These are phyloP conservation scores for Pteromalus puparum DNA, from an alignment of 1,140 invertebrate species.

Conservation along the genomic window DNA sequence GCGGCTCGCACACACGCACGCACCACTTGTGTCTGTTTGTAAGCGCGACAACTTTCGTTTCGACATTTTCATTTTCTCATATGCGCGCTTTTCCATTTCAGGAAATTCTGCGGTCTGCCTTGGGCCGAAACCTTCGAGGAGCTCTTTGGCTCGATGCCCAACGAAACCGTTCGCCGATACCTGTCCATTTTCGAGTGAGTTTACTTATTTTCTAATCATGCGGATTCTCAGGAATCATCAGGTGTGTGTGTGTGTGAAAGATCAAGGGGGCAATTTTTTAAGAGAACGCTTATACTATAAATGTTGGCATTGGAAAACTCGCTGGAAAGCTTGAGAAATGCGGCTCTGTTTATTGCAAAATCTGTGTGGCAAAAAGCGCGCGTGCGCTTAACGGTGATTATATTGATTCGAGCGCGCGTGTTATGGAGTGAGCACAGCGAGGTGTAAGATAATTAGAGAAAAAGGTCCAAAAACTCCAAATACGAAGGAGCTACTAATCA, in stretches of 20 bases:
- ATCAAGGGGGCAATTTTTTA: not conserved
- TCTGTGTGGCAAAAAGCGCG: not conserved
- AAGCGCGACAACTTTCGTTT: constrained; percentile 26
- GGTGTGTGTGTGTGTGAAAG: too few species aligned
- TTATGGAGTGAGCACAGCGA: too few species aligned
- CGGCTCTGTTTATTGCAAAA: not conserved
- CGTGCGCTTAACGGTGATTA: too few species aligned
- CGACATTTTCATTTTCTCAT: constrained; percentile 31
- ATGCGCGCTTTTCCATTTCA: constrained; percentile 61
- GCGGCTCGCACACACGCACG: not conserved
- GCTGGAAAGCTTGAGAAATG: not conserved
- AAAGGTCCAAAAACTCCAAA: not conserved
- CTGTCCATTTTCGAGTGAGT: constrained; percentile 85
- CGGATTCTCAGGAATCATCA: not conserved
- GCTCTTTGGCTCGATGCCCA: constrained; percentile 91
- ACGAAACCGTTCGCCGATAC: constrained; percentile 89
- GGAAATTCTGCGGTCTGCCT: constrained; percentile 92
- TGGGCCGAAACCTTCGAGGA: constrained; percentile 89
- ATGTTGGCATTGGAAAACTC: not conserved
- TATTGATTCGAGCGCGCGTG: too few species aligned
- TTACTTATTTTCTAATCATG: constrained; percentile 2
- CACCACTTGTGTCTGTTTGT: not conserved
- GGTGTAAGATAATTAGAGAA: not conserved
- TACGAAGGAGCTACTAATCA: not conserved
- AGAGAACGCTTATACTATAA: not conserved